phyloP scores from a whole-genome alignment of 1,140 invertebrate genomes.

The Pristionchus pacificus region DNA sequence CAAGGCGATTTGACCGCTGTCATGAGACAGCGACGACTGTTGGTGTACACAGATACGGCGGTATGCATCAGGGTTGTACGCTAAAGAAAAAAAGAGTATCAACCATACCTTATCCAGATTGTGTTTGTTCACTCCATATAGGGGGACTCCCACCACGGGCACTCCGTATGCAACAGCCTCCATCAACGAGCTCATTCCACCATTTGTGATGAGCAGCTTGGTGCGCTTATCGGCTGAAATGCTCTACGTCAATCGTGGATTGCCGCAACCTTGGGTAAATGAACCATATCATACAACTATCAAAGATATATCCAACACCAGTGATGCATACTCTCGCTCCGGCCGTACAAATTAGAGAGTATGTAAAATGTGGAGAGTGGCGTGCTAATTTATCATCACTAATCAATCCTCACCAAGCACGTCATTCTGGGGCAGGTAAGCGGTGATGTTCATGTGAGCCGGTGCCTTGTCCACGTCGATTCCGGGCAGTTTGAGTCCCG shows the following conservation, averaged over 20 bases:
- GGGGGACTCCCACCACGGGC: conserved; percentile 50
- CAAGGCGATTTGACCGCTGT: too few species aligned
- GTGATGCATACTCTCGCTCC: neutral
- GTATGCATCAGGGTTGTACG: too few species aligned
- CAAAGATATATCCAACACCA: neutral
- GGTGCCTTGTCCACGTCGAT: conserved; percentile 39
- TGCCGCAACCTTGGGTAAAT: too few species aligned
- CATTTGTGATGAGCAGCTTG: conserved; percentile 50
- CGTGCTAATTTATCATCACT: neutral
- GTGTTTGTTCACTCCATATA: conserved; percentile 49
- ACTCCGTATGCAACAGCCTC: conserved; percentile 52
- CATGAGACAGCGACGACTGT: too few species aligned
- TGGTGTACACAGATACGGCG: too few species aligned
- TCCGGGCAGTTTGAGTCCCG: conserved; percentile 42
- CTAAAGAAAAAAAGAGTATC: too few species aligned
- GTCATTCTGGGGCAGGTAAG: conserved; percentile 55
- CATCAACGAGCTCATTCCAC: conserved; percentile 53
- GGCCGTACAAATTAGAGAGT: neutral
- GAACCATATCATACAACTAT: neutral
- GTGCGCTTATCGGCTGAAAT: conserved; percentile 46
- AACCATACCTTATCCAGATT: conserved; percentile 45
- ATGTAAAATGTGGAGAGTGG: neutral
- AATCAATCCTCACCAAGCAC: conserved; percentile 43
- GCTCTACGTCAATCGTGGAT: too few species aligned
- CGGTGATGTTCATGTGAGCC: conserved; percentile 50